Percentiles rank a stretch among this genome's conserved stretches.
These are phyloP conservation scores for Caradrina clavipalpis DNA, from an alignment of 2,888 invertebrate species.

Conservation along the genomic window DNA sequence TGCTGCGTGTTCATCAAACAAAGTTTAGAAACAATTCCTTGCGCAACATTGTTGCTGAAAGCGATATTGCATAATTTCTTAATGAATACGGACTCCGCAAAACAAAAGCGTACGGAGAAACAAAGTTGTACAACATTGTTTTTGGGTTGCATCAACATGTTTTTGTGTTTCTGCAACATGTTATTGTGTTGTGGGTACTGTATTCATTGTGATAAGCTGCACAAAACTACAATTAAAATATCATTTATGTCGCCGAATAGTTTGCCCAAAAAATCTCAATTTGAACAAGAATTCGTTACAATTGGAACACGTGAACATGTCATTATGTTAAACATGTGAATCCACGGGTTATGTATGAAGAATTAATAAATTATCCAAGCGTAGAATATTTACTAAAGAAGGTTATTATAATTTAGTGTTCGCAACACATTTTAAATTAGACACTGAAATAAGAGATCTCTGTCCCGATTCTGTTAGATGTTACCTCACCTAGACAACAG, in stretches of 20 bases:
- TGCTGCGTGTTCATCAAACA: not conserved
- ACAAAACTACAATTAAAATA: constrained; percentile 1
- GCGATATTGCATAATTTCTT: not conserved
- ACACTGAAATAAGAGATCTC: not conserved
- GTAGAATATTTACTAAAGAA: not conserved
- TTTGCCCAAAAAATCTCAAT: constrained; percentile 11
- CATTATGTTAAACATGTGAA: too few relatives aligned
- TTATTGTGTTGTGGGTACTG: too few relatives aligned
- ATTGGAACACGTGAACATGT: not conserved
- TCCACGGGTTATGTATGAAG: too few relatives aligned
- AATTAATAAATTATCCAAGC: not conserved
- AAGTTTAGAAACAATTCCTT: not conserved
- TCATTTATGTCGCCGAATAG: not conserved
- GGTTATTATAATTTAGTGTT: not conserved
- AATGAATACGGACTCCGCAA: not conserved
- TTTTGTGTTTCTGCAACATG: too few relatives aligned
- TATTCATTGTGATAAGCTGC: not conserved
- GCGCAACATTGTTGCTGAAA: not conserved
- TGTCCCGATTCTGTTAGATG: constrained; percentile 1
- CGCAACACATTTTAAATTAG: not conserved
- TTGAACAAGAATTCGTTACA: constrained; percentile 19
- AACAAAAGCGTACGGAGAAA: not conserved
- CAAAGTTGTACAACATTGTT: not conserved
- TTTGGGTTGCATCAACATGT: not conserved
- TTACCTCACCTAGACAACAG: not conserved